Evolutionary conservation across 1,140 invertebrate genomes (phyloP).

Genomic region (Danaus melanippus): DNA sequence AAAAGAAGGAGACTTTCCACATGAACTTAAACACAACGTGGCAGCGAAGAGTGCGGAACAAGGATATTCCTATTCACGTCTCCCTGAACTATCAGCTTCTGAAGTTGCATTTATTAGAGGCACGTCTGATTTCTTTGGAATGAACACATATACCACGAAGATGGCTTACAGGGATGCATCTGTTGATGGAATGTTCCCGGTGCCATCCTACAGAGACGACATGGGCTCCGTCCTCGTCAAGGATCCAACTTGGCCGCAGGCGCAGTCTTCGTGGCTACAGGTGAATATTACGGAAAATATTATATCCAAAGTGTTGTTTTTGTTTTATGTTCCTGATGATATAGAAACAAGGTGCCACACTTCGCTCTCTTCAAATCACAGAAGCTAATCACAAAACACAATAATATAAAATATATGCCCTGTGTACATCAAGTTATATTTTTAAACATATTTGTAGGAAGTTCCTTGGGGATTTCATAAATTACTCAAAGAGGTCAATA

Average conservation of each 20-base stretch:
- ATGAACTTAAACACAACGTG: slow-evolving; percentile 73
- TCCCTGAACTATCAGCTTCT: slow-evolving; percentile 72
- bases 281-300: slow-evolving; percentile 29
- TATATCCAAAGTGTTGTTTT: no score
- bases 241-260: slow-evolving; percentile 64
- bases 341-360: no score
- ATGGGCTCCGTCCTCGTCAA: slow-evolving; percentile 57
- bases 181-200: slow-evolving; percentile 49
- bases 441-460: slow-evolving; percentile 14
- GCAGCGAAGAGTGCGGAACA: slow-evolving; percentile 72
- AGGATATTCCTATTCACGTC: slow-evolving; percentile 70
- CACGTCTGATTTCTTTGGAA: slow-evolving; percentile 75
- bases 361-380: no score
- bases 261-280: slow-evolving; percentile 70
- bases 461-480: slow-evolving; percentile 34
- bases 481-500: slow-evolving; percentile 25
- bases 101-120: slow-evolving; percentile 74
- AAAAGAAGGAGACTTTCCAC: slow-evolving; percentile 75
- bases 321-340: not conserved
- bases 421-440: no score
- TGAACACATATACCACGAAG: slow-evolving; percentile 74
- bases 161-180: slow-evolving; percentile 55
- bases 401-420: no score
- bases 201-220: slow-evolving; percentile 71
- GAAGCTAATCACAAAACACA: no score